Percentiles rank a stretch among this genome's conserved stretches.
Evolutionary conservation across 2,113 vertebrate genomes (phyloP).

Genomic region (Tenebrosternarchus preto): DNA sequence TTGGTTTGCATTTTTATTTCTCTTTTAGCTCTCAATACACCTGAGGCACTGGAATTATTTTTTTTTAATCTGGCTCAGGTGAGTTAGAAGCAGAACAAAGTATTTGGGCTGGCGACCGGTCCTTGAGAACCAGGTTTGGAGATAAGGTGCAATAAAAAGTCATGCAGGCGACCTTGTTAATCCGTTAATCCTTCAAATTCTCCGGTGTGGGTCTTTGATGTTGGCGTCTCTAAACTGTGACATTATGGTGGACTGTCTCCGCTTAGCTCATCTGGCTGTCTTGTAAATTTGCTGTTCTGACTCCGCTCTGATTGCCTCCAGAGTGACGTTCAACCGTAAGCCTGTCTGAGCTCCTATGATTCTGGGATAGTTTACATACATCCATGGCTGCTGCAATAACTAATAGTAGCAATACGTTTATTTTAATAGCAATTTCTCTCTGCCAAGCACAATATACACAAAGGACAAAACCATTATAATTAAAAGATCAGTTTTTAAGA

Average conservation of each 20-base stretch:
- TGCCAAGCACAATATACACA: not conserved
- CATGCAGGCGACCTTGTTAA: too few species aligned
- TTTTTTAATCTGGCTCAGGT: not conserved
- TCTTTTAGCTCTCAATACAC: not conserved
- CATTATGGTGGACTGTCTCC: not conserved
- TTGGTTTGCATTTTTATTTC: not conserved
- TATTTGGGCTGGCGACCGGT: not conserved
- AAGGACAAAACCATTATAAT: too few species aligned
- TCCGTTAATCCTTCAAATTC: too few species aligned
- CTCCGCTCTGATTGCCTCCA: slow-evolving; percentile 10
- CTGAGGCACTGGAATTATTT: not conserved
- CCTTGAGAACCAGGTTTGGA: not conserved
- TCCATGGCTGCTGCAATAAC: not conserved
- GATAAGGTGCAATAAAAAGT: too few species aligned
- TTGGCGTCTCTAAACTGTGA: not conserved
- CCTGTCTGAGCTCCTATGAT: not conserved
- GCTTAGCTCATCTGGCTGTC: not conserved
- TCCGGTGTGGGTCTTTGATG: not conserved
- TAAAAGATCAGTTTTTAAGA: too few species aligned
- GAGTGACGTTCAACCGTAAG: not conserved
- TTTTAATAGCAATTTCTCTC: not conserved
- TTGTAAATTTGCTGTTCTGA: slow-evolving; percentile 7
- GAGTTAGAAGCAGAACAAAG: not conserved
- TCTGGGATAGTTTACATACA: not conserved
- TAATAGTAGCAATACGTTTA: not conserved